Evolutionary conservation across 2,888 invertebrate genomes (phyloP).

Genomic region (Unio pictorum): DNA sequence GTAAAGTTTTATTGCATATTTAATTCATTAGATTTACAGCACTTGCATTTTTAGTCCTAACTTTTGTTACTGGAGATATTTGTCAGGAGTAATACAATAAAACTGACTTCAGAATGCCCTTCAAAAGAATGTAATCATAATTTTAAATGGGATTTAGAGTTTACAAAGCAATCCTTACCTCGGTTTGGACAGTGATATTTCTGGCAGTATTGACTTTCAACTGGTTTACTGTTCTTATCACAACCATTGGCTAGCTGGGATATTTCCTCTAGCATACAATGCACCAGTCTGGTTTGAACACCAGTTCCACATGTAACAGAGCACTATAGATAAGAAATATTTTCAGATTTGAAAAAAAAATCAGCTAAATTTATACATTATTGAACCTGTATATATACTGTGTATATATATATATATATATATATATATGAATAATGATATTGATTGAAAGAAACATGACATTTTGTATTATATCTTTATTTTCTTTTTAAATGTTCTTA

Average conservation of each 20-base stretch:
- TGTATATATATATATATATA: background rate
- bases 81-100: no score
- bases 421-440: background rate
- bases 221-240: constrained; percentile 39
- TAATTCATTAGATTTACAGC: no score
- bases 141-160: background rate
- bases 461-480: no score
- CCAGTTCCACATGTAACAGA: constrained; percentile 53
- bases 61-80: no score
- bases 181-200: constrained; percentile 34
- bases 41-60: no score
- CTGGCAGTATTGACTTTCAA: constrained; percentile 28
- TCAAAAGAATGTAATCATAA: background rate
- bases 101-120: background rate
- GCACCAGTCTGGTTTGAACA: constrained; percentile 44
- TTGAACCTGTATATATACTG: no score
- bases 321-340: constrained; percentile 38
- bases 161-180: constrained; percentile 23
- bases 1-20: no score
- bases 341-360: background rate
- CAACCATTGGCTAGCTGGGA: constrained; percentile 40
- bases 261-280: constrained; percentile 45
- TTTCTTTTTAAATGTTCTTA: no score
- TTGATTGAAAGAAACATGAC: no score
- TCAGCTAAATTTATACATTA: no score